These are phyloP conservation scores for Macrocentrus cingulum DNA, from an alignment of 1,140 invertebrate genomes.

Conservation along the genomic window DNA sequence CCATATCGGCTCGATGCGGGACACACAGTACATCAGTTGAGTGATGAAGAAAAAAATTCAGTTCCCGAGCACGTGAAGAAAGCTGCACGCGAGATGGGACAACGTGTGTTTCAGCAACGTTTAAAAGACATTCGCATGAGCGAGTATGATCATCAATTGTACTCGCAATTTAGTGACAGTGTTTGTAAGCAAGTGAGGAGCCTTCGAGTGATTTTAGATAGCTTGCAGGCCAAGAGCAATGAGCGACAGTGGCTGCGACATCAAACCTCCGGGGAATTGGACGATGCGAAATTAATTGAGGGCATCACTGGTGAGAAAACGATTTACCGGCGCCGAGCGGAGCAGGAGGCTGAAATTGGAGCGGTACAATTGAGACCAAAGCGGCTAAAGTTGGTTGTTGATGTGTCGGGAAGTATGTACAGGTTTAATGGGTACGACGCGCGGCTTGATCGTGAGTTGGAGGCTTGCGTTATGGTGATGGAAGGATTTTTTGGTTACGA, in stretches of 20 bases:
- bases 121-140: slow-evolving; percentile 94
- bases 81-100: slow-evolving; percentile 91
- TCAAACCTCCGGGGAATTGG: slow-evolving; percentile 92
- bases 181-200: slow-evolving; percentile 76
- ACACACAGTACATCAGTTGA: slow-evolving; percentile 84
- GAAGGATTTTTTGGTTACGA: slow-evolving; percentile 90
- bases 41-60: slow-evolving; percentile 86
- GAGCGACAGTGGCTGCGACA: slow-evolving; percentile 91
- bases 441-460: slow-evolving; percentile 86
- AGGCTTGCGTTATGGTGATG: slow-evolving; percentile 91
- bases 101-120: slow-evolving; percentile 85
- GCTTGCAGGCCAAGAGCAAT: slow-evolving; percentile 87
- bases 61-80: slow-evolving; percentile 86
- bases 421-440: slow-evolving; percentile 92
- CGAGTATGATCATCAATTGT: slow-evolving; percentile 87
- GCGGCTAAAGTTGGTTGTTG: slow-evolving; percentile 82
- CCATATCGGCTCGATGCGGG: slow-evolving; percentile 91
- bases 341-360: slow-evolving; percentile 83
- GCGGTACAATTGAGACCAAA: slow-evolving; percentile 86
- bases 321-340: slow-evolving; percentile 82
- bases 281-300: slow-evolving; percentile 95
- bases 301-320: slow-evolving; percentile 88
- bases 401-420: slow-evolving; percentile 97
- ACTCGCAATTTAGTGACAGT: slow-evolving; percentile 77
- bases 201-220: slow-evolving; percentile 67